Conservation (phyloP, 2,888 invertebrate species). For the Dasysyrphus tricinctus region DNA sequence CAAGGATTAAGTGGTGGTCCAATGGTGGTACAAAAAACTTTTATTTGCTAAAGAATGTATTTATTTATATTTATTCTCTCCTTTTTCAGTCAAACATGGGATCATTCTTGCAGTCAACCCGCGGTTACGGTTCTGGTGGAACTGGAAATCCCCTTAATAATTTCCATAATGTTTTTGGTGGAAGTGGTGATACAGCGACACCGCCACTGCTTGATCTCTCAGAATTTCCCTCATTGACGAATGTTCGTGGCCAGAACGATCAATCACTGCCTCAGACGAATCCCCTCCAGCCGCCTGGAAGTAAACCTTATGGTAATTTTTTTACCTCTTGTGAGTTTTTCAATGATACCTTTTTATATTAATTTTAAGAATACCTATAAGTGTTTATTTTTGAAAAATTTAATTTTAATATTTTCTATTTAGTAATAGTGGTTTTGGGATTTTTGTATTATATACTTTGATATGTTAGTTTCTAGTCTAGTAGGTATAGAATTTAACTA, state of each 20-base stretch:
- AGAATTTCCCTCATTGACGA: slow-evolving; percentile 95
- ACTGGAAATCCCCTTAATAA: slow-evolving; percentile 87
- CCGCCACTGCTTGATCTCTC: slow-evolving; percentile 95
- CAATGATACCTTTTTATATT: slow-evolving; percentile 78
- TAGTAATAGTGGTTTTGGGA: slow-evolving; percentile 8
- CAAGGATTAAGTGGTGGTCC: slow-evolving; percentile 83
- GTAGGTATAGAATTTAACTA: background rate
- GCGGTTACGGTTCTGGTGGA: slow-evolving; percentile 87
- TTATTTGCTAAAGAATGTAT: slow-evolving; percentile 12
- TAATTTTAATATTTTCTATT: background rate
- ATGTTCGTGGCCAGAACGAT: slow-evolving; percentile 91
- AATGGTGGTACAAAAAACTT: slow-evolving; percentile 79
- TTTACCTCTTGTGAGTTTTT: slow-evolving; percentile 84
- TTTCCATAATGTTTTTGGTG: slow-evolving; percentile 93
- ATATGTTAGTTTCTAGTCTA: background rate
- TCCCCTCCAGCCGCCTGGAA: slow-evolving; percentile 94
- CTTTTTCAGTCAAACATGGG: slow-evolving; percentile 86
- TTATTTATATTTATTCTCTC: slow-evolving; percentile 35
- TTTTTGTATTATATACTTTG: slow-evolving; percentile 26
- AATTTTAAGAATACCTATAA: slow-evolving; percentile 55
- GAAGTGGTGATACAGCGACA: slow-evolving; percentile 90
- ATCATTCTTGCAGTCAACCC: slow-evolving; percentile 85
- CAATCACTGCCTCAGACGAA: slow-evolving; percentile 91
- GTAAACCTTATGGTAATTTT: slow-evolving; percentile 94
- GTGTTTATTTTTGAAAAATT: slow-evolving; percentile 23